These are phyloP conservation scores for Botrylloides violaceus DNA, from an alignment of 23 tunicate species.

Conservation along the genomic window DNA sequence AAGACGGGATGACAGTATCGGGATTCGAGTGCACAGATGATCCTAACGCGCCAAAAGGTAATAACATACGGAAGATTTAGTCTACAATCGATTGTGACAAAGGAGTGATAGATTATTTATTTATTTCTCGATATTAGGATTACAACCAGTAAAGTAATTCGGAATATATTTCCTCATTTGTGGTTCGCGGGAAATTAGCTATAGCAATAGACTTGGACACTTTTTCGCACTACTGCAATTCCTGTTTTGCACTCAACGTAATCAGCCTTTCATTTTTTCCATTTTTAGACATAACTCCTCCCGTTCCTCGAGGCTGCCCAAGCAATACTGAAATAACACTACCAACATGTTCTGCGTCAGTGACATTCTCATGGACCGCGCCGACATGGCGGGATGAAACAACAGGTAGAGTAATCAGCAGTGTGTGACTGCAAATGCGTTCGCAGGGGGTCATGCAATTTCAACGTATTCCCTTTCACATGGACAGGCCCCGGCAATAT, in stretches of 20 bases:
- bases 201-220: no score
- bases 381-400: conserved; percentile 48
- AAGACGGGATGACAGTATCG: conserved; percentile 11
- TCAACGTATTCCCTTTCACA: neutral
- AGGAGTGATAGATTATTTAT: no score
- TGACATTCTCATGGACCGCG: conserved; percentile 20
- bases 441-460: neutral
- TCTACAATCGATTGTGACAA: no score
- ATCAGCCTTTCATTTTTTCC: neutral
- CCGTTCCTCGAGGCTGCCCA: conserved; percentile 19
- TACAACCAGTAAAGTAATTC: no score
- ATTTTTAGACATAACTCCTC: conserved; percentile 1
- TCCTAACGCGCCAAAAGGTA: no score
- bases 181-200: no score
- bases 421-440: neutral
- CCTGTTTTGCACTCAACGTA: no score
- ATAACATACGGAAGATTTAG: no score
- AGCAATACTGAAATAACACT: conserved; percentile 17
- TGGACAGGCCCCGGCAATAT: conserved; percentile 2
- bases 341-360: conserved; percentile 20
- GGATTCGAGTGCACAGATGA: no score
- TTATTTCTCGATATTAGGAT: no score
- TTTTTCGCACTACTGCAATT: no score
- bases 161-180: no score
- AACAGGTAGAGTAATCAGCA: conserved; percentile 18